These are phyloP conservation scores for Lepisosteus oculatus DNA, from an alignment of 2,113 vertebrate species.

Conservation along the genomic window DNA sequence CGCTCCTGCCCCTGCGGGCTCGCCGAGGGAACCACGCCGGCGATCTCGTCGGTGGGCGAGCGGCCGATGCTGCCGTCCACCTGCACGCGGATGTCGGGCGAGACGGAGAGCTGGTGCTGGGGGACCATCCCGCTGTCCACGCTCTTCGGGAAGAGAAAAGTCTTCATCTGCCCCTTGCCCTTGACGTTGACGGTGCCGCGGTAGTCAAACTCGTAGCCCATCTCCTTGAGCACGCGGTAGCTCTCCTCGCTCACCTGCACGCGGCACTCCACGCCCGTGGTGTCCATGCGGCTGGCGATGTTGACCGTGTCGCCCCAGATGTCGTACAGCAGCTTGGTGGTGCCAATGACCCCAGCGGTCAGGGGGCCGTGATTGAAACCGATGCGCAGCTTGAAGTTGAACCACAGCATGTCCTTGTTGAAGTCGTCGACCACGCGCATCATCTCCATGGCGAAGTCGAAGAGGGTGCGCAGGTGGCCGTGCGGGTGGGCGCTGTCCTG, in stretches of 20 bases:
- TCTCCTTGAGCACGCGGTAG: conserved; percentile 80
- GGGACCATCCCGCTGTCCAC: conserved; percentile 82
- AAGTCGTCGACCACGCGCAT: conserved; percentile 97
- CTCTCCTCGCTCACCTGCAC: conserved; percentile 98
- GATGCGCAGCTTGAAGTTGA: conserved; percentile 92
- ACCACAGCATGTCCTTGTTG: conserved; percentile 98
- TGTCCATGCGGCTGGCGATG: conserved; percentile 98
- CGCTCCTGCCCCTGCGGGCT: conserved; percentile 41
- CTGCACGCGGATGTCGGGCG: conserved; percentile 91
- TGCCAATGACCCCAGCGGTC: conserved; percentile 94
- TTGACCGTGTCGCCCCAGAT: conserved; percentile 99
- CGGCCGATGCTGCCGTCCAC: conserved; percentile 98
- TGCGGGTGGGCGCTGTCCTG: conserved; percentile 75
- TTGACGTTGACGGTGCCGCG: conserved; percentile 97
- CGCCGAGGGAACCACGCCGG: conserved; percentile 75
- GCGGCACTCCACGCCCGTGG: conserved; percentile 92
- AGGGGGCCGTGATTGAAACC: conserved; percentile 96
- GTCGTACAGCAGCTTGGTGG: conserved; percentile 94
- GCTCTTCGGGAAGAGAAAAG: conserved; percentile 92
- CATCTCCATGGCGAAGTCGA: conserved; percentile 97
- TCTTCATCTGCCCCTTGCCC: conserved; percentile 98
- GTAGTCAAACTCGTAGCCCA: conserved; percentile 96
- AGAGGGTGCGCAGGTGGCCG: conserved; percentile 84
- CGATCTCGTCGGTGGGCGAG: conserved; percentile 91
- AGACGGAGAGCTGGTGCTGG: conserved; percentile 90